phyloP scores from a whole-genome alignment of 2,797 vertebrate species.

The Lepilemur septentrionalis region DNA sequence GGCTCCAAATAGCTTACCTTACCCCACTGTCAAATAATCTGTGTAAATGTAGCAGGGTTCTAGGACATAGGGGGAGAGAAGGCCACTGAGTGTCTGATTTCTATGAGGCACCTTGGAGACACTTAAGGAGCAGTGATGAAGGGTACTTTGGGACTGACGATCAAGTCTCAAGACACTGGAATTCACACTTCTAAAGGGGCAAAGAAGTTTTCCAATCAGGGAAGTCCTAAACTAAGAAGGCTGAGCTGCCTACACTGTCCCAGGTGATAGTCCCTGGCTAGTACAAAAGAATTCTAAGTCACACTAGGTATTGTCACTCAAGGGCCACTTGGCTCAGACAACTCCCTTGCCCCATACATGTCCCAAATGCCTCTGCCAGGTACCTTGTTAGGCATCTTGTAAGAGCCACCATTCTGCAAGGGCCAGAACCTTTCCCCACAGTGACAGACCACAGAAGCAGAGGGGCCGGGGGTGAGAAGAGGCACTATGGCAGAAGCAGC shows the following conservation, averaged over 20 bases:
- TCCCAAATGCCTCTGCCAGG: not conserved
- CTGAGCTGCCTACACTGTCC: not conserved
- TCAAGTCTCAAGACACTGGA: not conserved
- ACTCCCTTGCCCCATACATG: not conserved
- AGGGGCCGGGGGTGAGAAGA: not conserved
- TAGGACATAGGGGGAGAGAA: not conserved
- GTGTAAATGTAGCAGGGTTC: not conserved
- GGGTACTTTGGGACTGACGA: not conserved
- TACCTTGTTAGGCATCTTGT: not conserved
- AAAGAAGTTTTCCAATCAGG: not conserved
- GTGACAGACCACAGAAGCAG: not conserved
- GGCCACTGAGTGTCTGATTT: not conserved
- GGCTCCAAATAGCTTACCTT: not conserved
- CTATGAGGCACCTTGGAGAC: not conserved
- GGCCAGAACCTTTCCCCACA: not conserved
- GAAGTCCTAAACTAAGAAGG: not conserved
- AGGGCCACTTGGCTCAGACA: not conserved
- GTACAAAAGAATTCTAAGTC: not conserved
- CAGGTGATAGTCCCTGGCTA: not conserved
- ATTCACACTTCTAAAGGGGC: not conserved
- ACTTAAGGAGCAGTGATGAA: conserved; percentile 17
- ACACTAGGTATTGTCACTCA: not conserved
- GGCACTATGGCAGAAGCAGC: not conserved
- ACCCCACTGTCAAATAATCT: not conserved
- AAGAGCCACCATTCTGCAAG: not conserved